These are phyloP conservation scores for Pholis gunnellus DNA, from an alignment of 2,113 vertebrate genomes.

Conservation along the genomic window DNA sequence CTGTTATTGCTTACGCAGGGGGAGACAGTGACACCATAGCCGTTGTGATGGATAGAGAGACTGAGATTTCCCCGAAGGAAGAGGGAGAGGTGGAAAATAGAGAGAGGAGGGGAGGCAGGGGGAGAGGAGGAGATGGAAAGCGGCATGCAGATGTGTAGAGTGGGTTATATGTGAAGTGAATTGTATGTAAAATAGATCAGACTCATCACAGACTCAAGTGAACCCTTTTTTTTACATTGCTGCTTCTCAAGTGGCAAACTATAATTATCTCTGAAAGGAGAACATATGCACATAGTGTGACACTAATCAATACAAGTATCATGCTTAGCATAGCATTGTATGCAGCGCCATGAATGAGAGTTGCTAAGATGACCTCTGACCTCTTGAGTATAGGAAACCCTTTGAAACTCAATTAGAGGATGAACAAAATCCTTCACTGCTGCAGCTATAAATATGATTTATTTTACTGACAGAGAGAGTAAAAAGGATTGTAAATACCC, in stretches of 20 bases:
- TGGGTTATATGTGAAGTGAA: slow-evolving; percentile 9
- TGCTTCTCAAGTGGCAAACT: slow-evolving; percentile 18
- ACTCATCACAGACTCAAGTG: slow-evolving; percentile 6
- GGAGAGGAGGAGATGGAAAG: not conserved
- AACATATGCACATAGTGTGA: slow-evolving; percentile 5
- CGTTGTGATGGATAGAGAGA: slow-evolving; percentile 55
- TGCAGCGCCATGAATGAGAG: not conserved
- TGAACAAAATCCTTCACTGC: not conserved
- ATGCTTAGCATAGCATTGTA: not conserved
- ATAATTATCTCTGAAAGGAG: slow-evolving; percentile 20
- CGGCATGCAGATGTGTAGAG: not conserved
- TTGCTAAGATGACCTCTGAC: not conserved
- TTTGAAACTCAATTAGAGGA: not conserved
- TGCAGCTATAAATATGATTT: not conserved
- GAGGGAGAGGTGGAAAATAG: slow-evolving; percentile 8
- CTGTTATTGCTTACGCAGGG: slow-evolving; percentile 62
- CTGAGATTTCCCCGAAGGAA: slow-evolving; percentile 48
- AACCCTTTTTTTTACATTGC: slow-evolving; percentile 9
- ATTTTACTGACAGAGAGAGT: not conserved
- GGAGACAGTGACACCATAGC: slow-evolving; percentile 45
- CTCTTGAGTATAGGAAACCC: not conserved
- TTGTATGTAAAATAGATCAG: slow-evolving; percentile 40
- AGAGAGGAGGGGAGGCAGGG: not conserved
- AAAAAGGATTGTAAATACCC: not conserved
- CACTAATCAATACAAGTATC: not conserved